Evolutionary conservation across 2,888 invertebrate species (phyloP).

Genomic region (Nomada lathburiana): DNA sequence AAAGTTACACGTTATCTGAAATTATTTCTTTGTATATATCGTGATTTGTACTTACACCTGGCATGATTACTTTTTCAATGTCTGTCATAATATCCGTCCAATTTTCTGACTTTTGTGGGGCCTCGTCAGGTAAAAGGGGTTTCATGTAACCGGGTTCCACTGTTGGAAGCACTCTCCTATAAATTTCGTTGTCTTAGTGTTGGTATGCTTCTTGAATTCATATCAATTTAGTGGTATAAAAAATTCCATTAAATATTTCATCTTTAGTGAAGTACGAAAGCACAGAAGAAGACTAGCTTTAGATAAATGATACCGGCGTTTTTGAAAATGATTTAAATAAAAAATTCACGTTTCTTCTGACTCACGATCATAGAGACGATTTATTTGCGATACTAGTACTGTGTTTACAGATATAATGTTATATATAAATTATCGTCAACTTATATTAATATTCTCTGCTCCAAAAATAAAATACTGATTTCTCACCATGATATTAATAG

Average conservation of each 20-base stretch:
- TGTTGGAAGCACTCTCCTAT: slow-evolving; percentile 92
- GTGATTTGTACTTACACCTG: slow-evolving; percentile 88
- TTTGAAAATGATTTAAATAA: too few species aligned
- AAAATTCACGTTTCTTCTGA: too few species aligned
- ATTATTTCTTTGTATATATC: neutral
- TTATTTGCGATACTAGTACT: too few species aligned
- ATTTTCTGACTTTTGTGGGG: slow-evolving; percentile 92
- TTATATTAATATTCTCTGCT: too few species aligned
- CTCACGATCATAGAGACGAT: too few species aligned
- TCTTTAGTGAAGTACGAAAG: neutral
- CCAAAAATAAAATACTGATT: too few species aligned
- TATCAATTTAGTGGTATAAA: neutral
- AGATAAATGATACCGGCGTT: neutral
- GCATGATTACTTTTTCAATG: slow-evolving; percentile 94
- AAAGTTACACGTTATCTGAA: neutral
- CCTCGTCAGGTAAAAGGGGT: slow-evolving; percentile 91
- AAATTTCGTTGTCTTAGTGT: slow-evolving; percentile 22
- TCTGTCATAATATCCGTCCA: slow-evolving; percentile 96
- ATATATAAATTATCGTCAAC: too few species aligned
- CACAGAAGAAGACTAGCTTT: neutral
- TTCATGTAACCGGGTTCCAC: slow-evolving; percentile 96
- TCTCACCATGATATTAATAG: too few species aligned
- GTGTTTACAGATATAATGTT: too few species aligned
- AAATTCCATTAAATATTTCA: neutral
- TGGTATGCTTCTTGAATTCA: neutral